phyloP scores from a whole-genome alignment of 2,113 vertebrate species.

The Delphinapterus leucas region DNA sequence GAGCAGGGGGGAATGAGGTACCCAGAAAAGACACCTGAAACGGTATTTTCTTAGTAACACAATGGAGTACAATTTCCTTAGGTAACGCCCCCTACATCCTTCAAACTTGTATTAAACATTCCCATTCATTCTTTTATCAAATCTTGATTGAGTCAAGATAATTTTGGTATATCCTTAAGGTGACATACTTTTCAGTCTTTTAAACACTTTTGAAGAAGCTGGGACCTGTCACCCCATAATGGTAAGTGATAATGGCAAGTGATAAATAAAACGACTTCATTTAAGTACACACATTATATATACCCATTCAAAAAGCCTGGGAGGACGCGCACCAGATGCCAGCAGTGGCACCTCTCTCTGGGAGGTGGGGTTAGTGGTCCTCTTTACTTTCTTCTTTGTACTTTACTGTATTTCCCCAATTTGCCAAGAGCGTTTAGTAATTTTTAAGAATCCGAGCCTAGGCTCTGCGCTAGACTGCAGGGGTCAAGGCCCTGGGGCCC shows the following conservation, averaged over 20 bases:
- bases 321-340: fast-evolving
- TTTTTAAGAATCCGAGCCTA: background rate
- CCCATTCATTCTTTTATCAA: background rate
- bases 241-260: fast-evolving
- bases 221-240: too few species aligned
- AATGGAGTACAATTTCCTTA: background rate
- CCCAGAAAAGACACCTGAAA: background rate
- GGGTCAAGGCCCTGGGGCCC: background rate
- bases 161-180: background rate
- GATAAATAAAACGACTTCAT: background rate
- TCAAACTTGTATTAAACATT: background rate
- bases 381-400: background rate
- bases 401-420: background rate
- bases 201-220: background rate
- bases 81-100: background rate
- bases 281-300: background rate
- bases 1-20: background rate
- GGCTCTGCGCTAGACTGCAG: background rate
- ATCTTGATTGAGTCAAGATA: background rate
- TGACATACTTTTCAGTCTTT: background rate
- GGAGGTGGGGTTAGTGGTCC: background rate
- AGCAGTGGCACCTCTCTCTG: background rate
- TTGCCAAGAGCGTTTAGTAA: background rate
- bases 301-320: background rate
- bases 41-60: background rate